A percentile compares a stretch with the other conserved stretches of the same genome.
Conservation (phyloP, 2,888 invertebrate species). For the Plebejus melissa region DNA sequence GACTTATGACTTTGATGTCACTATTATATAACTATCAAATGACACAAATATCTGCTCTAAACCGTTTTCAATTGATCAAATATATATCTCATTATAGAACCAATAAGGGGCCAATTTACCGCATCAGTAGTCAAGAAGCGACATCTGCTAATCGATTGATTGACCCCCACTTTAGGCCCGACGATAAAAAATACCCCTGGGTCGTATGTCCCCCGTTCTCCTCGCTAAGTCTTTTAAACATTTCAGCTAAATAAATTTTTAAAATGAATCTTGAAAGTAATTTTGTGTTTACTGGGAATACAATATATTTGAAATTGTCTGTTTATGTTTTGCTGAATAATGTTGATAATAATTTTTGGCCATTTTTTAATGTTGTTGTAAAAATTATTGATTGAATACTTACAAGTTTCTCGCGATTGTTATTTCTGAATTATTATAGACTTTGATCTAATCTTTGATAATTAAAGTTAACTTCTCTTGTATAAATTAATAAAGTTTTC, state of each 20-base stretch:
- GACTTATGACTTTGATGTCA: no score
- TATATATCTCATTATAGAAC: constrained; percentile 31
- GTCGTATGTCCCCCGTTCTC: constrained; percentile 51
- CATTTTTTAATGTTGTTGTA: no score
- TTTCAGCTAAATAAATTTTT: constrained; percentile 5
- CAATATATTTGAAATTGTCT: not conserved
- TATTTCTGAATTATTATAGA: no score
- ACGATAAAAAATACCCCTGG: constrained; percentile 60
- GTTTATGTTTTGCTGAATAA: not conserved
- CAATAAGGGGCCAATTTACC: constrained; percentile 70
- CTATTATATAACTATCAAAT: no score
- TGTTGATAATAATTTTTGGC: not conserved
- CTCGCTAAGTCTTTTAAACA: constrained; percentile 36
- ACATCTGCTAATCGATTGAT: constrained; percentile 77
- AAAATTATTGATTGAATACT: no score
- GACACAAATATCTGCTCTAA: not conserved
- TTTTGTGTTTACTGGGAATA: not conserved
- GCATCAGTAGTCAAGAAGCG: constrained; percentile 71
- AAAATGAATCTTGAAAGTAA: constrained; percentile 1
- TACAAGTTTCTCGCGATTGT: no score
- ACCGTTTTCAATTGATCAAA: constrained; percentile 21
- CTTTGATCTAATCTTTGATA: no score
- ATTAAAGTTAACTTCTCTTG: no score
- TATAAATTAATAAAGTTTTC: no score
- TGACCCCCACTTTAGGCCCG: constrained; percentile 62